Conservation (phyloP, 2,797 vertebrate genomes). For the Periophthalmus magnuspinnatus region DNA sequence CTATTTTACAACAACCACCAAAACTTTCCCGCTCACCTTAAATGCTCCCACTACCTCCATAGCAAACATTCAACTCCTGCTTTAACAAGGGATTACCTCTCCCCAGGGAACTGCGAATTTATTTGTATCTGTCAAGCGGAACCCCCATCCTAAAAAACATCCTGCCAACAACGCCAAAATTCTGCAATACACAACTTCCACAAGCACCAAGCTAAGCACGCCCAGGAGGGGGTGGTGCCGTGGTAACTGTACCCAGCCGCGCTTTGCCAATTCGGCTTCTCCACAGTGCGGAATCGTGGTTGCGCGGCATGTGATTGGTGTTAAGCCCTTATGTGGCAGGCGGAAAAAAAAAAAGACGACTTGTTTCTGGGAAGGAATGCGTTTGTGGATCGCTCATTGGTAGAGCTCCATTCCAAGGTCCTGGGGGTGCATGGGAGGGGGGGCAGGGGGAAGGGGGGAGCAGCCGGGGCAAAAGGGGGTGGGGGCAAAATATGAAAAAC, state of each 20-base stretch:
- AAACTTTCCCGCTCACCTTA: background rate
- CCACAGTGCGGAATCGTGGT: slow-evolving; percentile 57
- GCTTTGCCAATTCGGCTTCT: slow-evolving; percentile 50
- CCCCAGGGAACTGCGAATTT: slow-evolving; percentile 8
- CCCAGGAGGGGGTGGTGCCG: slow-evolving; percentile 25
- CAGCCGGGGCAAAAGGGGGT: slow-evolving; percentile 28
- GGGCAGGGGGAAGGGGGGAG: slow-evolving; percentile 43
- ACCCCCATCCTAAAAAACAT: background rate
- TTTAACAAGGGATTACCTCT: background rate
- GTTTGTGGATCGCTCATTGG: slow-evolving; percentile 69
- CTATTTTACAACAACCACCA: no score
- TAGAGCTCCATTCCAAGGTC: slow-evolving; percentile 62
- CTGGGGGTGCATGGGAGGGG: slow-evolving; percentile 57
- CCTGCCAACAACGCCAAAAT: background rate
- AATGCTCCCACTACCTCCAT: background rate
- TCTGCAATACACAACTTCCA: background rate
- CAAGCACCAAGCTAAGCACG: slow-evolving; percentile 34
- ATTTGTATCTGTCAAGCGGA: background rate
- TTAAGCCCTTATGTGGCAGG: slow-evolving; percentile 55
- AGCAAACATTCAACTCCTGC: background rate
- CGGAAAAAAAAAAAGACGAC: slow-evolving; percentile 37
- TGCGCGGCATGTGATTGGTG: slow-evolving; percentile 62
- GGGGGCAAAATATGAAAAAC: slow-evolving; percentile 54
- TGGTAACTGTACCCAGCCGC: slow-evolving; percentile 53
- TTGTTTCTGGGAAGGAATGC: slow-evolving; percentile 78